These are phyloP conservation scores for Coreius guichenoti DNA, from an alignment of 2,797 vertebrate genomes.

Conservation along the genomic window DNA sequence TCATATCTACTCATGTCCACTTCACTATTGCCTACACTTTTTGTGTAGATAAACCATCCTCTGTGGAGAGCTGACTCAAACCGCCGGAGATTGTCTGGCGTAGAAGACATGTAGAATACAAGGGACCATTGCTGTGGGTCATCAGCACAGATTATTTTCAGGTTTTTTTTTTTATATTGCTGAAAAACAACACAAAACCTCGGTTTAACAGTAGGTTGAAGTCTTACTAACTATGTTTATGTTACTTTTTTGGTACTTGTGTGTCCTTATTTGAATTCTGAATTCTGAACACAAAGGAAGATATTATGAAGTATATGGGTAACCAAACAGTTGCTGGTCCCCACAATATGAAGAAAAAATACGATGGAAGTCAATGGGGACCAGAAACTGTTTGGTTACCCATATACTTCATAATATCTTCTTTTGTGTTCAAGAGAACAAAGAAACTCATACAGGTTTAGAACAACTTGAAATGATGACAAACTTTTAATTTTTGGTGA, in stretches of 20 bases:
- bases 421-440: too few relatives aligned
- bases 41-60: conserved; percentile 77
- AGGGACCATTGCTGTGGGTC: conserved; percentile 68
- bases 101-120: conserved; percentile 80
- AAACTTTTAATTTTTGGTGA: too few relatives aligned
- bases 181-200: conserved; percentile 44
- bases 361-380: too few relatives aligned
- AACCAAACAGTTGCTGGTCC: too few relatives aligned
- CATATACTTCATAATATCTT: too few relatives aligned
- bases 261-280: too few relatives aligned
- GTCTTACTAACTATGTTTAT: not conserved
- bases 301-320: too few relatives aligned
- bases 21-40: conserved; percentile 20
- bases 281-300: too few relatives aligned
- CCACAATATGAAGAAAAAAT: too few relatives aligned
- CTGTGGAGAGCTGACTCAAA: conserved; percentile 76
- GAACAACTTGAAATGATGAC: not conserved
- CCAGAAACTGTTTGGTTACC: too few relatives aligned
- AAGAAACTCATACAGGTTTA: too few relatives aligned
- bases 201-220: not conserved
- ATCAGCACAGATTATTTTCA: conserved; percentile 68
- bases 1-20: not conserved
- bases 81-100: not conserved
- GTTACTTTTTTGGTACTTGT: too few relatives aligned
- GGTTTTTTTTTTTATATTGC: conserved; percentile 66